phyloP scores from a whole-genome alignment of 2,888 invertebrate genomes.

The Monoplex corrugatus region DNA sequence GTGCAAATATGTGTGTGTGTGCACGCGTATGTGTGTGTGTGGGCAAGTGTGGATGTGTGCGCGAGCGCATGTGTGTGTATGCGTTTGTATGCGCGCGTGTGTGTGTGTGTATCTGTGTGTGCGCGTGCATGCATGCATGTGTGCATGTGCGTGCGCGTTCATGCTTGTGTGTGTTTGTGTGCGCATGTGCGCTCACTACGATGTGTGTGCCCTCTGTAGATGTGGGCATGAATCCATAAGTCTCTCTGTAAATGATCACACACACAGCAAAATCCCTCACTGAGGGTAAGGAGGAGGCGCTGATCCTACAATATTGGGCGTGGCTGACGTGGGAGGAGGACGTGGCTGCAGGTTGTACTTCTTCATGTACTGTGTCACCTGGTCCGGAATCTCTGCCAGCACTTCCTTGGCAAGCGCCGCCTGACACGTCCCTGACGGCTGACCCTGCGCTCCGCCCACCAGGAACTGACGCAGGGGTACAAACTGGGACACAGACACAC shows the following conservation, averaged over 20 bases:
- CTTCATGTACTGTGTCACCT: conserved; percentile 83
- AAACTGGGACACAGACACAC: conserved; percentile 83
- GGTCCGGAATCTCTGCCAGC: conserved; percentile 84
- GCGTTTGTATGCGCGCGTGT: neutral
- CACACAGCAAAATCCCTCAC: no score
- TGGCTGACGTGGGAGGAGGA: conserved; percentile 68
- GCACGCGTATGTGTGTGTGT: neutral
- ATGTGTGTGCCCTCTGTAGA: neutral
- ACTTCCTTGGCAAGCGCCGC: conserved; percentile 84
- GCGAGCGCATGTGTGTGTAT: neutral
- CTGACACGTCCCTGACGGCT: conserved; percentile 79
- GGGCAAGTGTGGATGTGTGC: neutral
- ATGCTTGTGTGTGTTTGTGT: no score
- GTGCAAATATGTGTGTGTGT: conserved; percentile 13
- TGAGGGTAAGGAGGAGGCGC: conserved; percentile 19
- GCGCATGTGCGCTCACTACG: no score
- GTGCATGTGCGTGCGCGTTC: neutral
- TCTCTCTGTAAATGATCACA: no score
- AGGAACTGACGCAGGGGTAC: conserved; percentile 83
- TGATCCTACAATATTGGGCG: neutral
- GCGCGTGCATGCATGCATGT: conserved; percentile 53
- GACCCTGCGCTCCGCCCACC: conserved; percentile 73
- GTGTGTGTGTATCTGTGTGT: conserved; percentile 62
- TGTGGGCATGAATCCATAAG: no score
- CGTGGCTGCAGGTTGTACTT: conserved; percentile 82